Evolutionary conservation across 2,797 vertebrate genomes (phyloP), one percentile per base, ranked within the genome.

Genomic region (Coranthus polyacanthus): DNA sequence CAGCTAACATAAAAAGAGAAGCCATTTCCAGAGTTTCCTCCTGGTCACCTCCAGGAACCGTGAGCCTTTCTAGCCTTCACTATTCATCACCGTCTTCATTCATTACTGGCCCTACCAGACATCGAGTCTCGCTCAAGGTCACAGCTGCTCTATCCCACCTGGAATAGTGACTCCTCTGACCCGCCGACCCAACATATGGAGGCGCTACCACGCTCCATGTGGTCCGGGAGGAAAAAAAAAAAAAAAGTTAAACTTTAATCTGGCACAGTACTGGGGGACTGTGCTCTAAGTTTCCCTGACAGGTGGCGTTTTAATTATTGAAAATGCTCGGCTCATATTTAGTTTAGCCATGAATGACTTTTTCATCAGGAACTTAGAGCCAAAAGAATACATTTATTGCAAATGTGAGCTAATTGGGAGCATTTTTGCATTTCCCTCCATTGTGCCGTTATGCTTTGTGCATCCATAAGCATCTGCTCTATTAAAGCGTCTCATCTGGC

Each of bases 291-390:
- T 87, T 83, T 79, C 69, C 72, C 54, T 75, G 82, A 72, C 88
- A 92, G 83, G 89, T 92, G 88, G 72, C 1, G 60, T 68, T 89
- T 92, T 88, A 91, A 92, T 92, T 82, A 89, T 86, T 90, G 70
- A 89, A 87, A 86, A 71, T 15, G 52, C 55, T 71, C n/a, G 34
- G 57, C 77, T 88, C 79, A 80, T 63, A 57, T 83, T 82, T 49
- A 72, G 71, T 77, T 86, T 85, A 79, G 63, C 68, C 57, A 57
- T 39, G 29, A 54, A 73, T 84, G 12, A 72, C 64, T 86, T 86
- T 81, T 85, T 76, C 59, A 84, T 87, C 54, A 75, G 32, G 53
- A 60, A 59, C 32, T 65, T 36, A 49, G 52, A 85, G 53, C 45
- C 49, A 68, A 67, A 80, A 57, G 10, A 21, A 21, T 32, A 10